Conservation (phyloP, 2,888 invertebrate genomes). For the Lottia scabra region DNA sequence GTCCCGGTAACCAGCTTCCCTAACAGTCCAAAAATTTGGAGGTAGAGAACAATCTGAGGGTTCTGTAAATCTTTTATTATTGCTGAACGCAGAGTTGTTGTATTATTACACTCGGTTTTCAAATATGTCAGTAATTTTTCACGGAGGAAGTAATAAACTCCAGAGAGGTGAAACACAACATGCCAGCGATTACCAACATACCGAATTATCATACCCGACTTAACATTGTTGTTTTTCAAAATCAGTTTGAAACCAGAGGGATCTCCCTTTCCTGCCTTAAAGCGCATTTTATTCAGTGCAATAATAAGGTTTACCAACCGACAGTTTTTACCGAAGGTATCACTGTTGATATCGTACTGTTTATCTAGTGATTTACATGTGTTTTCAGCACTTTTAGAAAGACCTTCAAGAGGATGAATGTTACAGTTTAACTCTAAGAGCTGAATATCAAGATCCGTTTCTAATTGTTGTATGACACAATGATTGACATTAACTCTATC, state of each 20-base stretch:
- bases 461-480: constrained; percentile 1
- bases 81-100: not conserved
- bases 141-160: not conserved
- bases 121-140: not conserved
- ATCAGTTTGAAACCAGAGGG: not conserved
- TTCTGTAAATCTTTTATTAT: not conserved
- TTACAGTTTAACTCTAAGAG: constrained; percentile 26
- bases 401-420: constrained; percentile 24
- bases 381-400: not conserved
- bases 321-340: not conserved
- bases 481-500: constrained; percentile 29
- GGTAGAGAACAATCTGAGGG: not conserved
- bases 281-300: not conserved
- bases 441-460: not conserved
- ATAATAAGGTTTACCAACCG: not conserved
- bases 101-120: not conserved
- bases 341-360: not conserved
- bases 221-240: not conserved
- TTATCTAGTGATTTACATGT: not conserved
- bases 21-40: not conserved
- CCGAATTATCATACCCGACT: not conserved
- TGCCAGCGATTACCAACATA: not conserved
- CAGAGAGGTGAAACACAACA: not conserved
- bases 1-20: not conserved
- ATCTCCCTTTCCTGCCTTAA: not conserved